Base-by-base conservation (phyloP, 2,113 vertebrate genomes). In the Cryptomyrus ogoouensis region DNA sequence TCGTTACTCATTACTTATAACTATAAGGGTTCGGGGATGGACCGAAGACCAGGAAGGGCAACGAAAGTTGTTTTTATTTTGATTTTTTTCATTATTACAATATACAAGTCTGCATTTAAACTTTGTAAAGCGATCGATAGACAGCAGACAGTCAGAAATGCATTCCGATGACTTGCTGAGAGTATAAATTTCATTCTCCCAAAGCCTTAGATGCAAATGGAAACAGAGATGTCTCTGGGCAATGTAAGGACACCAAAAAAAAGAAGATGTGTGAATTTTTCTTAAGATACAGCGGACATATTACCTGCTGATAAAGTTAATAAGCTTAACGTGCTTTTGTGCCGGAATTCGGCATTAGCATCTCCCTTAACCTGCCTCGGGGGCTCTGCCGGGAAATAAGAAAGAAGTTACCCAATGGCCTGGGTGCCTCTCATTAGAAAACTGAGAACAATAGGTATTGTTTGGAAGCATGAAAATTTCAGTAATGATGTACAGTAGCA, bases 401-500 rank as follows among this genome's bases (percentile, higher is more conserved):
- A 39, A 39, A 39, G 39, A 31, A 47, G 21, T 44, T 84, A 9
- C 21, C 21, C 21, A 84, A 27, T 47, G 13, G 39, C 42, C 77
- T n/a, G 6, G 1, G 44, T 84, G 39, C 39, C 46, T 84, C 83
- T 47, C 83, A 84, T 84, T 84, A 84, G 39, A 80, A 84, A 47
- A 46, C 8, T 5, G 24, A 24, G 44, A 84, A 46, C 19, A 44
- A 84, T 84, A 24, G 44, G 21, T 42, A 46, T 44, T 84, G 44
- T 84, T 84, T 47, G 44, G 42, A 84, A 84, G 83, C 44, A 84
- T 84, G 83, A 53, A 56, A 35, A 42, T 47, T 84, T n/a, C 85
- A 87, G n/a, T 87, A 87, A 53, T 87, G 85, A 87, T 87, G 50
- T 84, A 84, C 83, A 84, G 83, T 84, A 84, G 83, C 85, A 52